Percentiles rank a stretch among this genome's conserved stretches.
phyloP scores from a whole-genome alignment of 1,140 invertebrate genomes.

The Anoplophora glabripennis region DNA sequence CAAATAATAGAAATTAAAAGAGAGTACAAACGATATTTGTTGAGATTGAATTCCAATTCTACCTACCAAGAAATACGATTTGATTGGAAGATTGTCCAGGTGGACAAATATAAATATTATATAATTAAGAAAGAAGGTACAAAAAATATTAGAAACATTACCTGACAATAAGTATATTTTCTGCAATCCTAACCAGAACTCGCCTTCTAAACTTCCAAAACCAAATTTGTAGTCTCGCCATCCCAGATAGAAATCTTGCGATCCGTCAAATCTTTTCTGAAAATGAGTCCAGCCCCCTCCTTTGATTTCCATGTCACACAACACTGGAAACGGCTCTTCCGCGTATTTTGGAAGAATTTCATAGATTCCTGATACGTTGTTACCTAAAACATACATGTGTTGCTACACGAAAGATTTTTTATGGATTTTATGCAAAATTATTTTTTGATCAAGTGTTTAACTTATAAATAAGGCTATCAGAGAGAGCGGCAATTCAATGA shows the following conservation, averaged over 20 bases:
- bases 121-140: too few species aligned
- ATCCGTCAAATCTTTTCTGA: slow-evolving; percentile 60
- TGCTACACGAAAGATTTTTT: background rate
- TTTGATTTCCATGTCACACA: slow-evolving; percentile 58
- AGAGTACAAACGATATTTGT: too few species aligned
- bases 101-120: too few species aligned
- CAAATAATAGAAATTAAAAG: too few species aligned
- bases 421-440: too few species aligned
- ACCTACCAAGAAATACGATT: too few species aligned
- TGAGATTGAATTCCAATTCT: too few species aligned
- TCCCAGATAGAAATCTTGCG: slow-evolving; percentile 60
- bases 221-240: slow-evolving; percentile 63
- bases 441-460: too few species aligned
- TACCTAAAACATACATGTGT: background rate
- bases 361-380: slow-evolving; percentile 38
- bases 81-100: too few species aligned
- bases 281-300: slow-evolving; percentile 63
- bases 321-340: slow-evolving; percentile 55
- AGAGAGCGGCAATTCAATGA: too few species aligned
- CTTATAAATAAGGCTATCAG: too few species aligned
- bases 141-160: slow-evolving; percentile 8
- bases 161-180: slow-evolving; percentile 49
- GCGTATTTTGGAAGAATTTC: slow-evolving; percentile 36
- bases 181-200: slow-evolving; percentile 54
- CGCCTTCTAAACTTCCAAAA: slow-evolving; percentile 52